A percentile compares a stretch with the other conserved stretches of the same genome.
Evolutionary conservation across 2,113 vertebrate genomes (phyloP).

Genomic region (Leptosomus discolor): DNA sequence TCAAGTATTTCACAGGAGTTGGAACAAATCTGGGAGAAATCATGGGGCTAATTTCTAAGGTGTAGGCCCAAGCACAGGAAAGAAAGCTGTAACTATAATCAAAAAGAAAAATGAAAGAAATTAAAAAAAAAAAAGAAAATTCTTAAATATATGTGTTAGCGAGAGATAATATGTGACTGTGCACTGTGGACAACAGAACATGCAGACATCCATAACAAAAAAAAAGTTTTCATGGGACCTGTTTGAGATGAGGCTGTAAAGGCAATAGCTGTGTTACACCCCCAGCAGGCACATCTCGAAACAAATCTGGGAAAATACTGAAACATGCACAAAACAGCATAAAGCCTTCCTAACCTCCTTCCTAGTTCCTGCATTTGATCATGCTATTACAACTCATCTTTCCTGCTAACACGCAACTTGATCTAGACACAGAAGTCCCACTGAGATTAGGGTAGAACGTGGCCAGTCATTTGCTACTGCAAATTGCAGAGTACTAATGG

Average conservation of each 20-base stretch:
- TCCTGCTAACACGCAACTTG: neutral
- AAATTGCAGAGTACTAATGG: neutral
- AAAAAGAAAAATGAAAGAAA: neutral
- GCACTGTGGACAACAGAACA: neutral
- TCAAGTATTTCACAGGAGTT: neutral
- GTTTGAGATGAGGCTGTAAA: neutral
- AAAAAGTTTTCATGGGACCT: neutral
- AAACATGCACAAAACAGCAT: neutral
- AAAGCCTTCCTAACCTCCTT: neutral
- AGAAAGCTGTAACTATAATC: neutral
- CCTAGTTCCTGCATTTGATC: neutral
- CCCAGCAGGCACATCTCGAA: neutral
- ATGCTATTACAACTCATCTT: neutral
- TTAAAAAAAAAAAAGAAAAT: neutral
- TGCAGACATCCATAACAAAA: neutral
- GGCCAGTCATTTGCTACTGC: neutral
- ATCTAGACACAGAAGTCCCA: neutral
- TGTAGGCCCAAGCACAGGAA: neutral
- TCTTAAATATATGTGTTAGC: neutral
- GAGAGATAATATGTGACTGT: neutral
- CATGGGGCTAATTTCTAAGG: neutral
- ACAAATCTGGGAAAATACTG: neutral
- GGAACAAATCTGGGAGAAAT: neutral
- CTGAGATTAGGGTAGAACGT: neutral
- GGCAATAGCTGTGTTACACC: neutral